Evolutionary conservation across 2,113 vertebrate genomes (phyloP), one percentile per base, ranked within the genome.

Genomic region (Danio rerio): DNA sequence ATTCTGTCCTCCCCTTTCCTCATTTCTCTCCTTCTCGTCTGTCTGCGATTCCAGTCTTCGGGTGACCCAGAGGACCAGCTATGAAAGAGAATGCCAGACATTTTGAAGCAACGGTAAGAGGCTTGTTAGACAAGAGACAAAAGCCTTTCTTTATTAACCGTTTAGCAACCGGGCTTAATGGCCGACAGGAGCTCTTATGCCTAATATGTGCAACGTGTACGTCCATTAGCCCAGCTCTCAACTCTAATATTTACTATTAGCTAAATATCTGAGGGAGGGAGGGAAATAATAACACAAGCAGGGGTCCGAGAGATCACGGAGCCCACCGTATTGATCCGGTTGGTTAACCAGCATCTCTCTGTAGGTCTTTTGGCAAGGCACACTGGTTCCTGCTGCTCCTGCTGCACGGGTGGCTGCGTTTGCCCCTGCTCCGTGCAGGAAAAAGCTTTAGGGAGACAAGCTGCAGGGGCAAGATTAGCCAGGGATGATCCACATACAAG

Each of bases 401-500:
- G 62, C 70, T 79, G 71, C 68, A 73, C 20, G 74, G 84, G 77
- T 83, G 84, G 81, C 79, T 82, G 18, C 18, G 20, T 16, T 86
- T 80, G 79, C 74, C 71, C 70, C 7, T 18, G 77, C 76, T 83
- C 62, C 15, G 1, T 76, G 40, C 31, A 31, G 45, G 40, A 43
- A 79, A 47, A 72, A 65, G 83, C 83, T 74, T 59, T 7, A 7
- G 80, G 58, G 81, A 83, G 31, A 20, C 7, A 62, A 13, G 47
- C 21, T 66, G 79, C 63, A 66, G 18, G 53, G 70, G 61, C 40
- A 58, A 66, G 84, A 82, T 82, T 80, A 83, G 53, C 42, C 52
- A 50, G 21, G 63, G 53, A 80, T 75, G 61, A 71, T 71, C 59
- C 71, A 82, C 80, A 63, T 50, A 66, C 81, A 75, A 79, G 62